Base-by-base conservation (phyloP, 2,113 vertebrate genomes). In the Penelope pileata region DNA sequence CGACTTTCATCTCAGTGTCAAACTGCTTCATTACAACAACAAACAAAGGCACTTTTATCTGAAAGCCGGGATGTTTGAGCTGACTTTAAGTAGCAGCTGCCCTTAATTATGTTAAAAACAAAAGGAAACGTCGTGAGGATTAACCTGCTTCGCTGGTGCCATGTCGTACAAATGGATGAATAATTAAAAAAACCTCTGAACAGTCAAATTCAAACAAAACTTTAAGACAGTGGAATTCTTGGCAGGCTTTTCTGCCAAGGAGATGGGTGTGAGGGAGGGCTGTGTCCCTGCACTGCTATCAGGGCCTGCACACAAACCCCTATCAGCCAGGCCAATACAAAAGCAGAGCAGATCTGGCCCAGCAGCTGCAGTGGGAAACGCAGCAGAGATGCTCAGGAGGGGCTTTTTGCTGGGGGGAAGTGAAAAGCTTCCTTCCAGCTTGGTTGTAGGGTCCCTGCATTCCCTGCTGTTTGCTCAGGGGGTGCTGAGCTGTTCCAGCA, bases 61-160 rank as follows among this genome's bases (percentile, higher is more conserved):
- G 21, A 32, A 75, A 89, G 92, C 47, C 4, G 21, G 83, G 74
- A 94, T 93, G 94, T 43, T 91, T 91, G 40, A 19, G 77, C 53
- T 43, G 86, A 78, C 92, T 93, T 82, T 78, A 94, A 94, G 89
- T 68, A 96, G 91, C 86, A 85, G 95, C 80, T 92, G 94, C 92
- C 91, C 92, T 95, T 96, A 92, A 96, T 97, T 96, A 96, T 94
- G 92, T 78, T 51, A 36, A 92, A 94, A 94, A 90, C 86, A 88
- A 94, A 92, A 89, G 80, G 81, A 93, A 95, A 95, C 81, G 66
- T 63, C 8, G 69, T 7, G 11, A 70, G 70, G 77, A 91, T 89
- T 87, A 92, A 74, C 77, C 83, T 40, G 66, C 89, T 74, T 77
- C 5, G 29, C 1, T 2, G 9, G 36, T 16, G 78, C 54, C 2